Conservation (phyloP, 2,888 invertebrate genomes). For the Apodemia zela region DNA sequence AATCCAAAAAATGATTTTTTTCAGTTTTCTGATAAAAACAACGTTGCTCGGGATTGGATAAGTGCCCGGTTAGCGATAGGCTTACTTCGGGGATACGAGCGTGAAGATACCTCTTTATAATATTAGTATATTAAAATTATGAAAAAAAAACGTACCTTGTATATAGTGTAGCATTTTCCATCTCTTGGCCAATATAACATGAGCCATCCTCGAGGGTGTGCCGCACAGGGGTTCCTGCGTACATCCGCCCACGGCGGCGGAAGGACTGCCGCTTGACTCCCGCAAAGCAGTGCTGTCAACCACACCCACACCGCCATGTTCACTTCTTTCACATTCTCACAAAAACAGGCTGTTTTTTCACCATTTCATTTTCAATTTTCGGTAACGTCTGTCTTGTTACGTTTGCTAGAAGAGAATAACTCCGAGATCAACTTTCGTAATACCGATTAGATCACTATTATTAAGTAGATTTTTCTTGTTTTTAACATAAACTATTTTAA, state of each 20-base stretch:
- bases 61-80: too few species aligned
- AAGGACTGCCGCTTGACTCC: constrained; percentile 83
- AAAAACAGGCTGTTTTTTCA: neutral
- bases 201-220: constrained; percentile 91
- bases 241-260: constrained; percentile 94
- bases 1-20: too few species aligned
- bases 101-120: too few species aligned
- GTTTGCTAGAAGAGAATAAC: neutral
- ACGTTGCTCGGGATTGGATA: too few species aligned
- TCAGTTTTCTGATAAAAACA: too few species aligned
- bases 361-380: neutral
- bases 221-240: constrained; percentile 89
- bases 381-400: constrained; percentile 1
- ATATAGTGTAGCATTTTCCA: constrained; percentile 92
- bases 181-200: constrained; percentile 91
- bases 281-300: constrained; percentile 61
- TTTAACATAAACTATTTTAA: too few species aligned
- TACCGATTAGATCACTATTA: neutral
- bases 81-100: too few species aligned
- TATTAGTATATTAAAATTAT: too few species aligned
- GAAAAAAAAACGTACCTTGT: constrained; percentile 75
- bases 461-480: too few species aligned
- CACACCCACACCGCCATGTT: constrained; percentile 64
- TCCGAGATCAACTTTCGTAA: neutral
- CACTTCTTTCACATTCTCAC: constrained; percentile 21